These are phyloP conservation scores for Cacatua alba DNA, from an alignment of 2,113 vertebrate species.

Conservation along the genomic window DNA sequence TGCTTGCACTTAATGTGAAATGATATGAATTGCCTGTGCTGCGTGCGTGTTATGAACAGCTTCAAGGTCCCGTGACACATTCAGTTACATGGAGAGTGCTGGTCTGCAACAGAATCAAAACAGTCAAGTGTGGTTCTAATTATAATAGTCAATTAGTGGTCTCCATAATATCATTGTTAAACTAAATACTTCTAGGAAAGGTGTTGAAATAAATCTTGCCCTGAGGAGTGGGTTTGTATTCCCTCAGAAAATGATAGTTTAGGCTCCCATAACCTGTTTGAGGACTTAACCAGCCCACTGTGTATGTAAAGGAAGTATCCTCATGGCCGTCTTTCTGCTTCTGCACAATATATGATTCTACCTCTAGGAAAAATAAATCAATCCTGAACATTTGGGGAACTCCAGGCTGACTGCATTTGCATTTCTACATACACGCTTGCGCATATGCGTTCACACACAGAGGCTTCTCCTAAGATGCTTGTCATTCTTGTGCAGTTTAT, in stretches of 20 bases:
- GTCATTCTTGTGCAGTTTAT: neutral
- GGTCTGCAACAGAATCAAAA: neutral
- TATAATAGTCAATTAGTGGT: neutral
- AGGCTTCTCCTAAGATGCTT: neutral
- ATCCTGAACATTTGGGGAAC: neutral
- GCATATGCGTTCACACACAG: accelerated
- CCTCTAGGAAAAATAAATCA: neutral
- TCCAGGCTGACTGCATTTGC: neutral
- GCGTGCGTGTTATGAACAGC: neutral
- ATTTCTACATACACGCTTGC: accelerated
- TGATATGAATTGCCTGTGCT: neutral
- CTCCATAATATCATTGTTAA: neutral
- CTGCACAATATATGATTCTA: neutral
- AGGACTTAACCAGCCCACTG: accelerated
- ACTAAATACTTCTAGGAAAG: neutral
- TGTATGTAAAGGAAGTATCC: neutral
- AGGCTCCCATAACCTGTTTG: neutral
- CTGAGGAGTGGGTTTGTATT: neutral
- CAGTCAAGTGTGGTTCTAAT: accelerated
- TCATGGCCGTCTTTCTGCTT: neutral
- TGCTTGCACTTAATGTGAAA: neutral
- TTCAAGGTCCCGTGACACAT: neutral
- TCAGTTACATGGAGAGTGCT: neutral
- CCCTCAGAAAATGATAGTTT: neutral
- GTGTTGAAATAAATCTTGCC: neutral